Conservation (phyloP, 2,113 vertebrate genomes). For the Phocoena phocoena region DNA sequence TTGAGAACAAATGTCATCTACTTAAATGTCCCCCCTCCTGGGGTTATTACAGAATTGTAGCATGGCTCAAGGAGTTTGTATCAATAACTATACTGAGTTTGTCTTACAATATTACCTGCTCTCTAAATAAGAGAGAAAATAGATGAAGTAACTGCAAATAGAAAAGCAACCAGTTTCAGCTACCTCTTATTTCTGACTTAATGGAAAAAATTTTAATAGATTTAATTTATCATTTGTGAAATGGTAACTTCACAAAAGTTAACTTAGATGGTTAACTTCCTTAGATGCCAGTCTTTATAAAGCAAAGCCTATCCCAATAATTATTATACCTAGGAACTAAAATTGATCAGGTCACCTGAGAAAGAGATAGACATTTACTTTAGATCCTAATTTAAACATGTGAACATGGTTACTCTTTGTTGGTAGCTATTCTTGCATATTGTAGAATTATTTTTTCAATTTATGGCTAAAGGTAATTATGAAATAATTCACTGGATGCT, state of each 20-base stretch:
- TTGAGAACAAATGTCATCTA: neutral
- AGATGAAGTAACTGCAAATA: neutral
- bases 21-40: neutral
- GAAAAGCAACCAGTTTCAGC: neutral
- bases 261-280: neutral
- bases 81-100: neutral
- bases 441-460: neutral
- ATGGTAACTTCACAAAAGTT: neutral
- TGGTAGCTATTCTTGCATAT: constrained; percentile 25
- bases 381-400: neutral
- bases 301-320: neutral
- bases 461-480: constrained; percentile 7
- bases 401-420: neutral
- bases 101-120: neutral
- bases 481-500: constrained; percentile 39
- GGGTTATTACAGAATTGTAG: neutral
- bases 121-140: neutral
- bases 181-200: neutral
- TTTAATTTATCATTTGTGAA: constrained; percentile 26
- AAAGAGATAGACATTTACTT: neutral
- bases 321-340: neutral
- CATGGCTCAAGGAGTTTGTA: neutral
- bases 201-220: neutral
- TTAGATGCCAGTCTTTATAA: neutral
- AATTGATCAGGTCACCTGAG: neutral